Conservation (phyloP, 2,113 vertebrate species). For the Formicarius rufipectus region DNA sequence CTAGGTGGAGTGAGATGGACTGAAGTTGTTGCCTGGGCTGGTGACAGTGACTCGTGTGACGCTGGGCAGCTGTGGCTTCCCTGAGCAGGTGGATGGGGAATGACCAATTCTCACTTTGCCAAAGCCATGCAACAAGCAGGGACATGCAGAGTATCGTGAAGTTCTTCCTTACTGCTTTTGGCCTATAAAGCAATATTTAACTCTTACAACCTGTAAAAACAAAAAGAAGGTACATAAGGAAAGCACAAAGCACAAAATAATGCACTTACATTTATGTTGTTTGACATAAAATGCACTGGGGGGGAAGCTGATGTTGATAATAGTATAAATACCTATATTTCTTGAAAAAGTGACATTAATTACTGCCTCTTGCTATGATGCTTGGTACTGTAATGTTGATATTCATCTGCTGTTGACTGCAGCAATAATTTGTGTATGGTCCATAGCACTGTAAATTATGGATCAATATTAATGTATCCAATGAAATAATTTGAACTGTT, state of each 20-base stretch:
- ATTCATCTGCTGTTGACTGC: slow-evolving; percentile 78
- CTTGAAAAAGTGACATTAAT: slow-evolving; percentile 79
- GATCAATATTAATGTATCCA: slow-evolving; percentile 81
- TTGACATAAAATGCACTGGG: slow-evolving; percentile 80
- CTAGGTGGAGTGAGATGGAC: neutral
- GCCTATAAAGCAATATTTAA: slow-evolving; percentile 82
- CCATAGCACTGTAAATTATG: slow-evolving; percentile 83
- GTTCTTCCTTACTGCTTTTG: slow-evolving; percentile 75
- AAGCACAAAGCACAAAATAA: slow-evolving; percentile 81
- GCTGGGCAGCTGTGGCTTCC: slow-evolving; percentile 1
- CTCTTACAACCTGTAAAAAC: slow-evolving; percentile 64
- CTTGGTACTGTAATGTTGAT: slow-evolving; percentile 87
- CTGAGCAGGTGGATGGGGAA: slow-evolving; percentile 59
- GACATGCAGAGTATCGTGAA: slow-evolving; percentile 63
- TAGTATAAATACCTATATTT: slow-evolving; percentile 77
- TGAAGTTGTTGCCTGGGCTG: neutral
- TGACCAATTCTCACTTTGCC: slow-evolving; percentile 80
- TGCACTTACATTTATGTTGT: slow-evolving; percentile 79
- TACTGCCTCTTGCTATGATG: slow-evolving; percentile 80
- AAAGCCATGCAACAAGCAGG: slow-evolving; percentile 60
- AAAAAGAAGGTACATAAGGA: slow-evolving; percentile 69
- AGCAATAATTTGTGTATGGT: slow-evolving; percentile 82
- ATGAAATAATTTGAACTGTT: slow-evolving; percentile 80
- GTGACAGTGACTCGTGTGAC: neutral
- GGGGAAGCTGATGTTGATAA: slow-evolving; percentile 74